A percentile compares a stretch with the other conserved stretches of the same genome.
Evolutionary conservation across 2,797 vertebrate genomes (phyloP).

Genomic region (Huso huso): DNA sequence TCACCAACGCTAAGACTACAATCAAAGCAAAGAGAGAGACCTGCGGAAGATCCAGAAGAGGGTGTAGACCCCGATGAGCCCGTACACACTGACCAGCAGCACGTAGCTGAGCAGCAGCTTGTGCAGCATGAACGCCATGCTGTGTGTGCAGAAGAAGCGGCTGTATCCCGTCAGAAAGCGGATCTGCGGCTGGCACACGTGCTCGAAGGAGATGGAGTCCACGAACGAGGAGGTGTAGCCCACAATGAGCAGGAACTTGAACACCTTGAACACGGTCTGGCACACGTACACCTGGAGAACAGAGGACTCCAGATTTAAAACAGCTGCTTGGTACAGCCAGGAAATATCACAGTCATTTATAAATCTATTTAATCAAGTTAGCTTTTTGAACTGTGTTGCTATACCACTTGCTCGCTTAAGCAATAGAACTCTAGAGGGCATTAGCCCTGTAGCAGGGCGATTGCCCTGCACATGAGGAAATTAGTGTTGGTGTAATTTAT

Average conservation of each 20-base stretch:
- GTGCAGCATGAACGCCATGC: slow-evolving; percentile 60
- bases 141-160: slow-evolving; percentile 63
- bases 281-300: slow-evolving; percentile 57
- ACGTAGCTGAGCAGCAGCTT: slow-evolving; percentile 65
- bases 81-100: slow-evolving; percentile 56
- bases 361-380: too few relatives aligned
- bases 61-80: slow-evolving; percentile 57
- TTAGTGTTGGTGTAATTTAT: too few relatives aligned
- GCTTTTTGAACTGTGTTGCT: too few relatives aligned
- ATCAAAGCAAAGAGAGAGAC: slow-evolving; percentile 27
- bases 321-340: too few relatives aligned
- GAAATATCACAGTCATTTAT: too few relatives aligned
- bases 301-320: not conserved
- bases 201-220: slow-evolving; percentile 56
- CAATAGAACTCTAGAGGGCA: too few relatives aligned
- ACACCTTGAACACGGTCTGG: slow-evolving; percentile 62
- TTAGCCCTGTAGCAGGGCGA: too few relatives aligned
- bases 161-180: slow-evolving; percentile 53
- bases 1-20: too few relatives aligned
- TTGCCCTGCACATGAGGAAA: too few relatives aligned
- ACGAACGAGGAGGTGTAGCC: slow-evolving; percentile 59
- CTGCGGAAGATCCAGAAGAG: slow-evolving; percentile 63
- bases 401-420: too few relatives aligned
- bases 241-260: slow-evolving; percentile 51
- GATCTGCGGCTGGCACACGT: slow-evolving; percentile 54